Evolutionary conservation across 1,140 invertebrate genomes (phyloP).

Genomic region (Philaenus spumarius): DNA sequence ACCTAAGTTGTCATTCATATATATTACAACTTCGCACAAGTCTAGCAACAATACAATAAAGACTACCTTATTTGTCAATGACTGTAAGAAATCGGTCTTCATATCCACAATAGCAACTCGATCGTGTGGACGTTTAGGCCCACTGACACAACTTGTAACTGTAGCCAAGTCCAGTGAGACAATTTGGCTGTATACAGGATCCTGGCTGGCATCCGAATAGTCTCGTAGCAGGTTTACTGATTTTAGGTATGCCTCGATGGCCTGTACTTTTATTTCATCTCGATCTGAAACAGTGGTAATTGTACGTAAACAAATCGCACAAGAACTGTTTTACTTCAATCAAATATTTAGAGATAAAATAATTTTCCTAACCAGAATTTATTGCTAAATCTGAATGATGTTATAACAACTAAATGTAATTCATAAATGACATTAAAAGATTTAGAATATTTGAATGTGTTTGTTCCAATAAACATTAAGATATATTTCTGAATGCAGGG

Average conservation of each 20-base stretch:
- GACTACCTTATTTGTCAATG: constrained; percentile 85
- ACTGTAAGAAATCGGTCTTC: constrained; percentile 82
- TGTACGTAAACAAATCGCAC: too few species aligned
- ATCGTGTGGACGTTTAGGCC: constrained; percentile 96
- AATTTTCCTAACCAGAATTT: too few species aligned
- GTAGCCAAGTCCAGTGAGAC: constrained; percentile 82
- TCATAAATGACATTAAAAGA: constrained; percentile 11
- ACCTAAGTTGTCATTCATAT: too few species aligned
- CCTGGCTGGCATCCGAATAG: constrained; percentile 67
- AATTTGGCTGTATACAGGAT: constrained; percentile 82
- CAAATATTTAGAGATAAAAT: too few species aligned
- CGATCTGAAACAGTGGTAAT: constrained; percentile 55
- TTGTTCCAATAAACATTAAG: constrained; percentile 9
- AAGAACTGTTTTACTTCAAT: too few species aligned
- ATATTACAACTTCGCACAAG: too few species aligned
- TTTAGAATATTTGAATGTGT: constrained; percentile 9
- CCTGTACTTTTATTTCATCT: constrained; percentile 67
- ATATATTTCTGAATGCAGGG: not conserved
- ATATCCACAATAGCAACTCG: constrained; percentile 84
- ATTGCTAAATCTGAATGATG: not conserved
- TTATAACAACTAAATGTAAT: too few species aligned
- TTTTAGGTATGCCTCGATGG: constrained; percentile 79
- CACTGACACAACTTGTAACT: constrained; percentile 91
- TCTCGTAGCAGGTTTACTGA: constrained; percentile 78
- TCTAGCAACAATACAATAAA: constrained; percentile 13